Conservation (phyloP, 2,888 invertebrate genomes). For the Zelleria hepariella region DNA sequence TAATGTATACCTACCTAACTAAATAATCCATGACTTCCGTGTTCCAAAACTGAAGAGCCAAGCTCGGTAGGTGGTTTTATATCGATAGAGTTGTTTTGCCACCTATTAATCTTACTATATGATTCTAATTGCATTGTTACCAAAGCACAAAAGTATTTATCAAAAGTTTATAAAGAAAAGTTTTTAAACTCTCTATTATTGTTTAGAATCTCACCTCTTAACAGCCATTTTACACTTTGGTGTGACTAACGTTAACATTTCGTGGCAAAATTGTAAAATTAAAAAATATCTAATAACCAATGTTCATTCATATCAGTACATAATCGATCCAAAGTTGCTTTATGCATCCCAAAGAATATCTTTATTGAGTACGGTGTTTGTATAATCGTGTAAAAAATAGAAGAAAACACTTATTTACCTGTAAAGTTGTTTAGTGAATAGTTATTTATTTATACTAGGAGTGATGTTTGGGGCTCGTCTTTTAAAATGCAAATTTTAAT, state of each 20-base stretch:
- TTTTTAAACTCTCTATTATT: not conserved
- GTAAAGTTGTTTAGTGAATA: conserved; percentile 63
- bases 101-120: not conserved
- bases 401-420: conserved; percentile 64
- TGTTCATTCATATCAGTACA: conserved; percentile 10
- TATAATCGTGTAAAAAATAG: conserved; percentile 67
- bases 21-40: not conserved
- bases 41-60: not conserved
- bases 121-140: not conserved
- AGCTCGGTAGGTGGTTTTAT: not conserved
- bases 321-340: conserved; percentile 62
- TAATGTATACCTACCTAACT: not conserved
- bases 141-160: conserved; percentile 1
- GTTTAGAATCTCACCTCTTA: conserved; percentile 14
- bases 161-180: not conserved
- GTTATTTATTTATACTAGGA: conserved; percentile 61
- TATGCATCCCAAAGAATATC: conserved; percentile 66
- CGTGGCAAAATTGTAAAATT: not conserved
- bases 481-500: conserved; percentile 63
- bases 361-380: conserved; percentile 59
- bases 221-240: conserved; percentile 7
- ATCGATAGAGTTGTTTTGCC: not conserved
- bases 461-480: conserved; percentile 49
- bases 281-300: not conserved
- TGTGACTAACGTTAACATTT: conserved; percentile 4